Evolutionary conservation across 2,113 vertebrate species (phyloP).

Genomic region (Procapra przewalskii): DNA sequence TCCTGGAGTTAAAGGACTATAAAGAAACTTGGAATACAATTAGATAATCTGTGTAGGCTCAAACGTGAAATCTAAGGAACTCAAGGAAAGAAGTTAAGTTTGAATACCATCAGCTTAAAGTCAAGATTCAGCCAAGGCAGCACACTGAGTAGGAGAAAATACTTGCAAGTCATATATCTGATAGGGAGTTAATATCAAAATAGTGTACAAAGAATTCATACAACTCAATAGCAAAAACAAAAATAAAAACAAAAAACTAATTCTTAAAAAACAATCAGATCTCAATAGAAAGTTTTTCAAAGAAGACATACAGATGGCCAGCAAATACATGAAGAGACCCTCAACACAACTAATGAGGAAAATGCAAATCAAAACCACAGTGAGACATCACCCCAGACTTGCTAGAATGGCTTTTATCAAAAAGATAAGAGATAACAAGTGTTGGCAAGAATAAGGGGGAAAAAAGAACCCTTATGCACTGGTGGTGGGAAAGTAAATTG

Average conservation of each 20-base stretch:
- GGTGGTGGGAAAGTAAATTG: not conserved
- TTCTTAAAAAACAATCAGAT: too few relatives aligned
- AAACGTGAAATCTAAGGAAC: not conserved
- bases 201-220: too few relatives aligned
- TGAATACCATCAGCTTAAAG: not conserved
- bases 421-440: not conserved
- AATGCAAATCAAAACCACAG: not conserved
- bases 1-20: not conserved
- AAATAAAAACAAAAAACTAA: too few relatives aligned
- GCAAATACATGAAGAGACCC: not conserved
- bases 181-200: too few relatives aligned
- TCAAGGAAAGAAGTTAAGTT: not conserved
- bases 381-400: not conserved
- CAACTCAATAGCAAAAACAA: too few relatives aligned
- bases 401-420: not conserved
- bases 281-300: too few relatives aligned
- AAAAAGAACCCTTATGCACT: not conserved
- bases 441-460: not conserved
- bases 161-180: not conserved
- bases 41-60: not conserved
- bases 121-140: not conserved
- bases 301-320: too few relatives aligned
- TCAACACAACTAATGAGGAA: not conserved
- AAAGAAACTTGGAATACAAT: not conserved
- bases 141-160: not conserved